Evolutionary conservation across 35 echinoderm and acorn worm genomes (phyloP).

Genomic region (Stichopus chloronotus): DNA sequence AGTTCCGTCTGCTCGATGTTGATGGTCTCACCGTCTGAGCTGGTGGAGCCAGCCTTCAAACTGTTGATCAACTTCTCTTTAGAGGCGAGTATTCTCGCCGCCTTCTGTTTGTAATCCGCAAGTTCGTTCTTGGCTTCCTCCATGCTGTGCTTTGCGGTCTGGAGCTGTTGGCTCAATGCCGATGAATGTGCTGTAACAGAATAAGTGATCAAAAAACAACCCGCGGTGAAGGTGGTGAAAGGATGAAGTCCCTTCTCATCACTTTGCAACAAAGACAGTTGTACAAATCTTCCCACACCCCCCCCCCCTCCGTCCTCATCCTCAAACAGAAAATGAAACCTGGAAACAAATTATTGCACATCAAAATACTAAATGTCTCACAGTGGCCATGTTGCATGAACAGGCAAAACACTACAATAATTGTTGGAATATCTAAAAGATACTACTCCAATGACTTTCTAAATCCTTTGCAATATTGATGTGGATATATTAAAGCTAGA

Average conservation of each 20-base stretch:
- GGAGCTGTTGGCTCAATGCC: slow-evolving; percentile 72
- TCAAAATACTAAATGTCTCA: too few species aligned
- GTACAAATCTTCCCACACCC: too few species aligned
- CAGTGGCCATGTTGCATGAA: too few species aligned
- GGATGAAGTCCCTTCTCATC: background rate
- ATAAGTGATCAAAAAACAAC: background rate
- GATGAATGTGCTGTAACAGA: slow-evolving; percentile 66
- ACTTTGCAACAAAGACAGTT: too few species aligned
- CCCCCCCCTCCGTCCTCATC: too few species aligned
- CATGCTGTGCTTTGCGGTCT: slow-evolving; percentile 71
- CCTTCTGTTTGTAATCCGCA: slow-evolving; percentile 96
- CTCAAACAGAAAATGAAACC: too few species aligned
- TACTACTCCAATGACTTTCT: too few species aligned
- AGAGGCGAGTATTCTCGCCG: slow-evolving; percentile 93
- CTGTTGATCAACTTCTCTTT: slow-evolving; percentile 97
- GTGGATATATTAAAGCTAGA: too few species aligned
- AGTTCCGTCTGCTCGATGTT: slow-evolving; percentile 83
- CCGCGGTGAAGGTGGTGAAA: background rate
- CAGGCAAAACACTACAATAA: too few species aligned
- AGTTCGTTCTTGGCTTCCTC: slow-evolving; percentile 88
- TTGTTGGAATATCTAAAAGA: too few species aligned
- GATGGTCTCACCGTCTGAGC: slow-evolving; percentile 39
- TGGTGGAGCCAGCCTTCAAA: slow-evolving; percentile 78
- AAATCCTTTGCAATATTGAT: too few species aligned
- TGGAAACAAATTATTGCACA: too few species aligned